Evolutionary conservation across 2,797 vertebrate genomes (phyloP), one percentile per base, ranked within the genome.

Genomic region (Amblyopsis hoosieri): DNA sequence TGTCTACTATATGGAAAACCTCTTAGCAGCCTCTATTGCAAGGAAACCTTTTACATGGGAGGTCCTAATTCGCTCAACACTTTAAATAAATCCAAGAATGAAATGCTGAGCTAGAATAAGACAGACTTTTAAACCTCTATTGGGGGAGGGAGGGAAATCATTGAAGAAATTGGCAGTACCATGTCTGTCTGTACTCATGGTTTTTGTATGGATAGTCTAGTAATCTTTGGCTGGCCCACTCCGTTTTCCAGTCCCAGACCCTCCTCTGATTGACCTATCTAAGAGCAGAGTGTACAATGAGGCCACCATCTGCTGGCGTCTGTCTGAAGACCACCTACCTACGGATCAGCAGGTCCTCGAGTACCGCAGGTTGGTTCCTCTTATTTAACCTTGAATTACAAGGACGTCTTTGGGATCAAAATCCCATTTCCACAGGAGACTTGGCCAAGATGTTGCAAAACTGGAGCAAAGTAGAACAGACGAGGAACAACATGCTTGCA

Each of bases 311-410:
- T 92, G 88, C 71, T 99, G 97, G 97, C 89, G 93, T 67, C 86
- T 93, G 42, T 90, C 96, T 3, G 94, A 92, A 4, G 95, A 96
- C 83, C 78, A 87, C 45, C 83, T 93, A 1, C 91, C 92, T n/a
- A 95, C 94, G 6, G 96, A 98, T 67, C 91, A 87, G 62, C 96
- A 98, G 45, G 45, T 95, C 57, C 93, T 99, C 1, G 95, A 97
- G 77, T 99, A 96, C 79, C 91, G 91, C 79, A 88, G 86, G 87
- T 90, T 5, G 14, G 72, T 62, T 12, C 13, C 15, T 4, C 23
- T 23, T 23, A 23, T 23, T 23, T 23, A 3, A 23, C 23, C 23
- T 23, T 23, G 23, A 23, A 23, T 23, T 23, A 23, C 23, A 23
- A 23, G 3, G 23, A 23, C 2, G 19, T 23, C 19, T 23, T 2